These are phyloP conservation scores for Alethe castanea DNA, from an alignment of 2,113 vertebrate species.

Conservation along the genomic window DNA sequence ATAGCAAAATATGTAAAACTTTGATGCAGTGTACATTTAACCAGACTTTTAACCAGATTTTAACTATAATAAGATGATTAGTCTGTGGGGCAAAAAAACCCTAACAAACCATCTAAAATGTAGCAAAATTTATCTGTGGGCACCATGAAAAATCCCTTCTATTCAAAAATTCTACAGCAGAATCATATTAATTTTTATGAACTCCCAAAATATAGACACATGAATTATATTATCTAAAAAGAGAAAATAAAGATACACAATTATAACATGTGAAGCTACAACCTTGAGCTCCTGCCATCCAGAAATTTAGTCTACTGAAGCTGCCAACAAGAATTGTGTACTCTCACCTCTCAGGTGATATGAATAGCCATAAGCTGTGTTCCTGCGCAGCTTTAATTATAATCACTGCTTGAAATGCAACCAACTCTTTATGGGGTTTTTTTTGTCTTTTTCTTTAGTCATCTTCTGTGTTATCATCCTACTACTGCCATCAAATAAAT, in stretches of 20 bases:
- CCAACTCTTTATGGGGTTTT: not conserved
- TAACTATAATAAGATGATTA: not conserved
- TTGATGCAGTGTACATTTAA: not conserved
- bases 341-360: not conserved
- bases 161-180: not conserved
- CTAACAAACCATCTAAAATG: not conserved
- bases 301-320: not conserved
- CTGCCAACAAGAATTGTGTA: not conserved
- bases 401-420: not conserved
- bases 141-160: not conserved
- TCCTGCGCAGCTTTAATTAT: not conserved
- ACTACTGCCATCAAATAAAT: not conserved
- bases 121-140: accelerated
- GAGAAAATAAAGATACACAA: not conserved
- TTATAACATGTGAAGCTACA: not conserved
- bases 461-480: not conserved
- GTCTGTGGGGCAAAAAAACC: not conserved
- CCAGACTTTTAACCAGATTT: not conserved
- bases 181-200: not conserved
- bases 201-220: not conserved
- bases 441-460: not conserved
- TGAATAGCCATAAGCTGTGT: not conserved
- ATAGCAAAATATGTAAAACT: not conserved
- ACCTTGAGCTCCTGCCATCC: not conserved
- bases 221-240: not conserved